These are phyloP conservation scores for Tetropium fuscum DNA, from an alignment of 2,888 invertebrate genomes.

Conservation along the genomic window DNA sequence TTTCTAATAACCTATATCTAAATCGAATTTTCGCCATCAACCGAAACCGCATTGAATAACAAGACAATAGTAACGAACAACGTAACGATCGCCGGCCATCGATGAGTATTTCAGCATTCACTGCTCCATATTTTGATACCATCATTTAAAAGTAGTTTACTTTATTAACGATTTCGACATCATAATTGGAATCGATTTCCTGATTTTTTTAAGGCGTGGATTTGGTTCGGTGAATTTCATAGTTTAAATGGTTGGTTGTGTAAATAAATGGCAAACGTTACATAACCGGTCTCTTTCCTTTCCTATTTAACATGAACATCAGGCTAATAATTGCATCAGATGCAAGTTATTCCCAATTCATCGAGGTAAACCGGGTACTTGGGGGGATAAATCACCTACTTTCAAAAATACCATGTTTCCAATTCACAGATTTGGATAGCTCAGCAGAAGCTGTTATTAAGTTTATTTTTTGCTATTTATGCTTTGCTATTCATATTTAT, in stretches of 20 bases:
- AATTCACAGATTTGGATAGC: neutral
- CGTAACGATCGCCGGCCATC: too few species aligned
- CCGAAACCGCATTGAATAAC: too few species aligned
- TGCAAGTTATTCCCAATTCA: neutral
- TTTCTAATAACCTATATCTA: too few species aligned
- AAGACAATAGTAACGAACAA: too few species aligned
- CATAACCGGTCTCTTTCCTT: constrained; percentile 6
- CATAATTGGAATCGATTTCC: constrained; percentile 1
- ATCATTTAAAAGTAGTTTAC: neutral
- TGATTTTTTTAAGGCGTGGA: constrained; percentile 8
- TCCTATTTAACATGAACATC: neutral
- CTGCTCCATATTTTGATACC: too few species aligned
- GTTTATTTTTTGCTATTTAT: too few species aligned
- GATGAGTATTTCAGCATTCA: too few species aligned
- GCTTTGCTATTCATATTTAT: too few species aligned
- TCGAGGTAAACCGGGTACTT: neutral
- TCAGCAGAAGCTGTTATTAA: neutral
- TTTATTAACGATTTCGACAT: neutral
- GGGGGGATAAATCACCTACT: neutral
- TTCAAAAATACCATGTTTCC: constrained; percentile 1
- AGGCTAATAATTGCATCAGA: constrained; percentile 5
- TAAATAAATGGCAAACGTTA: constrained; percentile 4
- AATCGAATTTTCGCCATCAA: too few species aligned
- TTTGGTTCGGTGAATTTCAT: constrained; percentile 8
- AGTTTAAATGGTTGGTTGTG: constrained; percentile 2